Percentiles rank a stretch among this genome's conserved stretches.
Evolutionary conservation across 2,797 vertebrate species (phyloP).

Genomic region (Crenuchus spilurus): DNA sequence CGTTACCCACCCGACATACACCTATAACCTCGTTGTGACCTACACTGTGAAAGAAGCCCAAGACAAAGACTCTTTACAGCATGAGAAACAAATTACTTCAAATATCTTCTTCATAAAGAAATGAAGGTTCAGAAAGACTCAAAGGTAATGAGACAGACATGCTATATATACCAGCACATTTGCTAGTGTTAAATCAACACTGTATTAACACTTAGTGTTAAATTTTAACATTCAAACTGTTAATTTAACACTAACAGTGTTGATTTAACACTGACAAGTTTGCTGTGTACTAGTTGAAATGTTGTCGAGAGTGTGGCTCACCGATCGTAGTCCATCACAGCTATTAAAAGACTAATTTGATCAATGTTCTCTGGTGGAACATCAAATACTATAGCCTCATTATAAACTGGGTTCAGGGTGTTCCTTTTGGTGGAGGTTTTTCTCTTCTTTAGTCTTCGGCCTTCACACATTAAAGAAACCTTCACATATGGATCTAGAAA

Average conservation of each 20-base stretch:
- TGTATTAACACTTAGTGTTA: too few species aligned
- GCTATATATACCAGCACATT: too few species aligned
- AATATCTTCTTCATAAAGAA: too few species aligned
- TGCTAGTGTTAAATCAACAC: too few species aligned
- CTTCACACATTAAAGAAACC: slow-evolving; percentile 97
- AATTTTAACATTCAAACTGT: too few species aligned
- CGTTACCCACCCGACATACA: slow-evolving; percentile 95
- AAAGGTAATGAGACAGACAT: neutral
- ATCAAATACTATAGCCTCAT: slow-evolving; percentile 99
- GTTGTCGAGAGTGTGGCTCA: slow-evolving; percentile 71
- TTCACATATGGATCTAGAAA: slow-evolving; percentile 96
- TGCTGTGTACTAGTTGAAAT: too few species aligned
- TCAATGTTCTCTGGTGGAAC: slow-evolving; percentile 96
- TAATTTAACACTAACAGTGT: too few species aligned
- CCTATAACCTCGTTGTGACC: slow-evolving; percentile 99
- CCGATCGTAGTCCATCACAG: slow-evolving; percentile 99
- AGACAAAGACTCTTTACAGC: slow-evolving; percentile 59
- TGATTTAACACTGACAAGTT: too few species aligned
- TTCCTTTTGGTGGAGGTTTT: slow-evolving; percentile 99
- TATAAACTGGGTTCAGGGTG: slow-evolving; percentile 97
- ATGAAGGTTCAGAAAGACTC: neutral
- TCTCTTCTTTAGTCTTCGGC: slow-evolving; percentile 94
- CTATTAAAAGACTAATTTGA: slow-evolving; percentile 95
- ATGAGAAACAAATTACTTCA: neutral
- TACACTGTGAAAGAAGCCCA: slow-evolving; percentile 88